Evolutionary conservation across 2,113 vertebrate species (phyloP), one percentile per base, ranked within the genome.

Genomic region (Thomomys bottae): DNA sequence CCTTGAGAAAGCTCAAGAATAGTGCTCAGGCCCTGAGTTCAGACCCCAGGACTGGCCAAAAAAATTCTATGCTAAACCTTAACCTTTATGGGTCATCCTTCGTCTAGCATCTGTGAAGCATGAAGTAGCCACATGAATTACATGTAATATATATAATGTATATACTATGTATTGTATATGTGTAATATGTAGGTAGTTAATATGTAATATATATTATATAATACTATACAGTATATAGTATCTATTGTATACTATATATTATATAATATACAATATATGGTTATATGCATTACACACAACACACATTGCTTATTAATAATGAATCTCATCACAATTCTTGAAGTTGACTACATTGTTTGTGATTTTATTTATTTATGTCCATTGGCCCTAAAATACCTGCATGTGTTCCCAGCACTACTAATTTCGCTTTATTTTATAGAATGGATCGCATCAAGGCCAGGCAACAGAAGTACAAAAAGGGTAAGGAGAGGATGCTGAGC

Each of bases 361-460:
- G 24, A 57, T 59, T 84, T 81, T 36, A 84, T n/a, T 18, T 49
- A 9, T 10, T 26, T 40, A 38, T 9, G 8, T 38, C 6, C 14
- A 26, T 21, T 26, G 23, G 10, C 57, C 10, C 1, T 9, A 1
- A 24, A 73, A n/a, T 59, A 11, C n/a, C 36, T 7, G 30, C 36
- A 0, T 20, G 23, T 64, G 2, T 84, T 66, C 77, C 70, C 64
- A 70, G 54, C 34, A 17, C 81, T 45, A 36, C 61, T 63, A 40
- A 54, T 21, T 40, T 54, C 90, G 1, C 94, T 93, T 92, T 72
- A 14, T 94, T 96, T 97, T 95, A 26, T 73, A 99, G 99, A 98
- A 99, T 99, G 99, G 99, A 99, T 93, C 99, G 98, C 94, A 99
- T 99, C 98, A 99, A 99, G 97, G 98, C 98, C 96, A 98, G 99